phyloP scores from a whole-genome alignment of 1,140 invertebrate species.

The Philotrypesis tridentata region DNA sequence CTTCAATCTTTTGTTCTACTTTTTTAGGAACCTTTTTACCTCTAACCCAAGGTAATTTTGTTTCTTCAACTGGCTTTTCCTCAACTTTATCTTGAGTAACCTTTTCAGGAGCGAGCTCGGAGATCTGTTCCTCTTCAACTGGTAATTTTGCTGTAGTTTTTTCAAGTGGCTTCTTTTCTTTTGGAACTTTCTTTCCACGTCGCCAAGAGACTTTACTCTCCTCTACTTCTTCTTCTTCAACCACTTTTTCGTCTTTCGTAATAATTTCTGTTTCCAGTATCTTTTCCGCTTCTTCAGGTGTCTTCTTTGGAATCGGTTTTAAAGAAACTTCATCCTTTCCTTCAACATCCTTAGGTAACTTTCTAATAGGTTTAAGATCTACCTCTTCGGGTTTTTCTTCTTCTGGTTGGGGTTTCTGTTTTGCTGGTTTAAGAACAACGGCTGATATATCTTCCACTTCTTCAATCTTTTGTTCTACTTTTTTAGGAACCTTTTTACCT shows the following conservation, averaged over 20 bases:
- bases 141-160: not conserved
- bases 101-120: not conserved
- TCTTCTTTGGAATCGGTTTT: slow-evolving; percentile 43
- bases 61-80: slow-evolving; percentile 7
- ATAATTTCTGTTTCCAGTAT: slow-evolving; percentile 28
- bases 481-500: slow-evolving; percentile 46
- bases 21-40: slow-evolving; percentile 40
- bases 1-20: slow-evolving; percentile 47
- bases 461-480: slow-evolving; percentile 46
- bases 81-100: slow-evolving; percentile 1
- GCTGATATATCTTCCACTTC: slow-evolving; percentile 52
- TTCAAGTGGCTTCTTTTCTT: slow-evolving; percentile 32
- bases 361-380: not conserved
- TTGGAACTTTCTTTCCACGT: slow-evolving; percentile 44
- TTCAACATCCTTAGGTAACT: not conserved
- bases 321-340: slow-evolving; percentile 5
- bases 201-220: slow-evolving; percentile 52
- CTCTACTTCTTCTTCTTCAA: slow-evolving; percentile 64
- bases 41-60: slow-evolving; percentile 36
- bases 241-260: slow-evolving; percentile 12
- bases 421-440: not conserved
- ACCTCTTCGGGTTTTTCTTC: slow-evolving; percentile 52
- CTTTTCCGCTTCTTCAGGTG: slow-evolving; percentile 26
- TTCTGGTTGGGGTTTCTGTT: slow-evolving; percentile 48
- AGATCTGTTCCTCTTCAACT: not conserved